Base-by-base conservation (phyloP, 2,888 invertebrate genomes). In the Bugula neritina region DNA sequence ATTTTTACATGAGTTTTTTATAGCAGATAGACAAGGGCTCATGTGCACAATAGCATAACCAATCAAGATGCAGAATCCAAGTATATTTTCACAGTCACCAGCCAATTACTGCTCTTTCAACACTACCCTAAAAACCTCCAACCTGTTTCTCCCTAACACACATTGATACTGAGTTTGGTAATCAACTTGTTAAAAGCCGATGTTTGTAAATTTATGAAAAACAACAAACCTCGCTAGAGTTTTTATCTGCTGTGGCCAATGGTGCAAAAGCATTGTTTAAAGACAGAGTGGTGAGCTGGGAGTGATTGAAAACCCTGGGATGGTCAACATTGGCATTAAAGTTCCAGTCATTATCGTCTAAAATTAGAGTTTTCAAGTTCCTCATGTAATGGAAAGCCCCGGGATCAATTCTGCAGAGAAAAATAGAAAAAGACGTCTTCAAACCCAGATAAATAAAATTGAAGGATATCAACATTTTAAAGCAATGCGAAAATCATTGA, bases 261-360 rank as follows among this genome's bases (percentile, higher is more conserved):
- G 43, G 21, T n/a, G 55, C 27, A 63, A 63, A 63, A 5, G 63
- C 63, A 63, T 31, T 31, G 27, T 34, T 63, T 3, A 63, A n/a
- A 63, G 63, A 63, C 2, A 63, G 31, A 31, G 63, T 29, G 31
- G 63, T 63, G 5, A 63, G 31, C 5, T 25, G 10, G 31, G 13
- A 29, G 34, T 63, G 17, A 63, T 31, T 63, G 31, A 63, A 63
- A 3, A 63, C 27, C 3, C 63, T 63, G 5, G 63, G 5, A 27
- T 63, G 27, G 17, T 13, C 17, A 17, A 29, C 63, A 63, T 31
- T 63, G 5, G 21, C 31, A 31, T 63, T 27, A 27, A 63, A 31
- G 34, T 31, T 63, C 63, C 63, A 63, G 17, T 63, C 63, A 31
- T 63, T 63, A 34, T 63, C 31, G 31, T 63, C 63, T 17, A 63